Conservation (phyloP, 2,113 vertebrate genomes). For the Coreoperca whiteheadi region DNA sequence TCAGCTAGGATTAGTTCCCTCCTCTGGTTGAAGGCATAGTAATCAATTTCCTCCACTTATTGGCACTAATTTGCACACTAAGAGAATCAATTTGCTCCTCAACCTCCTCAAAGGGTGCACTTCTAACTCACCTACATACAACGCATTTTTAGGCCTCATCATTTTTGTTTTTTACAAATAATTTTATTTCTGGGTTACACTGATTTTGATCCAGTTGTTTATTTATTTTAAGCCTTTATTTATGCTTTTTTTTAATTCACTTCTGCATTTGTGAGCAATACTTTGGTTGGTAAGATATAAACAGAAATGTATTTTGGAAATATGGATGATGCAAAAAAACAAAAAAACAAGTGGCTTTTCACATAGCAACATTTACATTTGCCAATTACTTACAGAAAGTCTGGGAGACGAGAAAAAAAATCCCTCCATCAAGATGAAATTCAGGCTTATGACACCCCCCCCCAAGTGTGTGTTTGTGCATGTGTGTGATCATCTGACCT, state of each 20-base stretch:
- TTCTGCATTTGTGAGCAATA: not conserved
- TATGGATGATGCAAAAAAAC: not conserved
- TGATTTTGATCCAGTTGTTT: not conserved
- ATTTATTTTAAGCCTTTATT: not conserved
- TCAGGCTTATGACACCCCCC: too few relatives aligned
- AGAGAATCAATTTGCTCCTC: conserved; percentile 27
- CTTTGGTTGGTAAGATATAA: too few relatives aligned
- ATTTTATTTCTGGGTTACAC: not conserved
- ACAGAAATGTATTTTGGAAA: not conserved
- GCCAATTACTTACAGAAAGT: not conserved
- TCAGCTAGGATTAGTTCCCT: conserved; percentile 32
- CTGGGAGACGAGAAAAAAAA: not conserved
- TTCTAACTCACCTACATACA: not conserved
- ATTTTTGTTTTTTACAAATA: not conserved
- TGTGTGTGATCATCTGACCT: conserved; percentile 9
- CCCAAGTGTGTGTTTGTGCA: conserved; percentile 6
- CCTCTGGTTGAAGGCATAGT: conserved; percentile 16
- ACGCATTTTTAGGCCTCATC: not conserved
- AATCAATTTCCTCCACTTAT: conserved; percentile 51
- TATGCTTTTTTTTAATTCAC: too few relatives aligned
- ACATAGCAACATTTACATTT: not conserved
- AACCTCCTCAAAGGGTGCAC: not conserved
- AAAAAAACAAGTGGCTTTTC: not conserved
- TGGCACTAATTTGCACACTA: conserved; percentile 36
- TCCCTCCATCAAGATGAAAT: too few relatives aligned